Conservation (phyloP, 2,113 vertebrate species). For the Ciconia stormi region DNA sequence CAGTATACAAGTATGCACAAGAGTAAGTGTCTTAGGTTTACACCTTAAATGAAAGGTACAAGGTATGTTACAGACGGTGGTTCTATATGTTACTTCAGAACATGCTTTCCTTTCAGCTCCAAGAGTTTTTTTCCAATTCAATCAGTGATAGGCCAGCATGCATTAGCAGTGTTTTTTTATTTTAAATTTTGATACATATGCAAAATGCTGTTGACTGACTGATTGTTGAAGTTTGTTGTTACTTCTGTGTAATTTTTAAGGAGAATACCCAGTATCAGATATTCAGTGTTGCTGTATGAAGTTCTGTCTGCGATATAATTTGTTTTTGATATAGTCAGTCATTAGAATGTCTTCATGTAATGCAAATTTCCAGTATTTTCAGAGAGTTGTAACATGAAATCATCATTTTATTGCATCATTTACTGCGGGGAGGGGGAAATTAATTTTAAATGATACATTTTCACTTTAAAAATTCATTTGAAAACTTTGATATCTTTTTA, state of each 20-base stretch:
- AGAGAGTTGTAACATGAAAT: not conserved
- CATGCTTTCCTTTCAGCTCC: not conserved
- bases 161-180: not conserved
- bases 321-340: not conserved
- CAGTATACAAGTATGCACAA: not conserved
- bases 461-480: not conserved
- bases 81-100: not conserved
- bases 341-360: not conserved
- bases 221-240: not conserved
- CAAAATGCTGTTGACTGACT: not conserved
- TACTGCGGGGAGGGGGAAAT: not conserved
- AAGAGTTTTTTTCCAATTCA: not conserved
- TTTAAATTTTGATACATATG: not conserved
- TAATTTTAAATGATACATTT: not conserved
- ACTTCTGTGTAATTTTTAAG: not conserved
- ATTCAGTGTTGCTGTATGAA: not conserved
- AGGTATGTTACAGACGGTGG: not conserved
- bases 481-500: not conserved
- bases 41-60: not conserved
- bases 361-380: not conserved
- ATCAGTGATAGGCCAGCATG: not conserved
- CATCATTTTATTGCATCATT: not conserved
- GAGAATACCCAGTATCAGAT: not conserved
- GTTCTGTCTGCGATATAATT: not conserved
- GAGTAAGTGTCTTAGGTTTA: not conserved